phyloP scores from a whole-genome alignment of 2,888 invertebrate genomes.

The Mellilla xanthometata region DNA sequence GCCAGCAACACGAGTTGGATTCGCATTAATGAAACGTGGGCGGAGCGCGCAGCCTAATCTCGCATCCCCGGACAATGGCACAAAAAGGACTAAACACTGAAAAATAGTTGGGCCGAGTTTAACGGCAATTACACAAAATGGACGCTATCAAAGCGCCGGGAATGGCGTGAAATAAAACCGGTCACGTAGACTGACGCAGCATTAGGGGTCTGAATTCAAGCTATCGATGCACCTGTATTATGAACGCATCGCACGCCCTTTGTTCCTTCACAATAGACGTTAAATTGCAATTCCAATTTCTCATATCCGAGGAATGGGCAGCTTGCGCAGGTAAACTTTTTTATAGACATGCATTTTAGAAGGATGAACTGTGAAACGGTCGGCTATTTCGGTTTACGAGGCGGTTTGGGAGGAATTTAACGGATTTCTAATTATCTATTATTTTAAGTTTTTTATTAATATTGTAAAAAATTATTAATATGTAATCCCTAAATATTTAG shows the following conservation, averaged over 20 bases:
- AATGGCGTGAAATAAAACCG: slow-evolving; percentile 71
- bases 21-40: slow-evolving; percentile 76
- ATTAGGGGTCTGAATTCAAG: slow-evolving; percentile 57
- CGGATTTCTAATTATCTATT: slow-evolving; percentile 1
- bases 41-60: slow-evolving; percentile 57
- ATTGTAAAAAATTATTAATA: too few relatives aligned
- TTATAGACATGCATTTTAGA: slow-evolving; percentile 40
- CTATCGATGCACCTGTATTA: slow-evolving; percentile 74
- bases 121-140: slow-evolving; percentile 74
- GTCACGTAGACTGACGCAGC: slow-evolving; percentile 56
- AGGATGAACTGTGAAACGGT: slow-evolving; percentile 35
- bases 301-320: slow-evolving; percentile 57
- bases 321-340: slow-evolving; percentile 57
- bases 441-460: background rate
- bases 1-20: slow-evolving; percentile 67
- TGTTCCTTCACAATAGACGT: slow-evolving; percentile 75
- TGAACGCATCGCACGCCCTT: slow-evolving; percentile 74
- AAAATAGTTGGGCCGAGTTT: slow-evolving; percentile 68
- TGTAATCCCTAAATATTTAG: too few relatives aligned
- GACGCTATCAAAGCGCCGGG: slow-evolving; percentile 64
- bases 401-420: slow-evolving; percentile 1
- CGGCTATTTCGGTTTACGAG: slow-evolving; percentile 35
- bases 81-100: slow-evolving; percentile 65
- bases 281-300: slow-evolving; percentile 78
- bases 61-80: slow-evolving; percentile 57